Evolutionary conservation across 2,888 invertebrate genomes (phyloP).

Genomic region (Noctua comes): DNA sequence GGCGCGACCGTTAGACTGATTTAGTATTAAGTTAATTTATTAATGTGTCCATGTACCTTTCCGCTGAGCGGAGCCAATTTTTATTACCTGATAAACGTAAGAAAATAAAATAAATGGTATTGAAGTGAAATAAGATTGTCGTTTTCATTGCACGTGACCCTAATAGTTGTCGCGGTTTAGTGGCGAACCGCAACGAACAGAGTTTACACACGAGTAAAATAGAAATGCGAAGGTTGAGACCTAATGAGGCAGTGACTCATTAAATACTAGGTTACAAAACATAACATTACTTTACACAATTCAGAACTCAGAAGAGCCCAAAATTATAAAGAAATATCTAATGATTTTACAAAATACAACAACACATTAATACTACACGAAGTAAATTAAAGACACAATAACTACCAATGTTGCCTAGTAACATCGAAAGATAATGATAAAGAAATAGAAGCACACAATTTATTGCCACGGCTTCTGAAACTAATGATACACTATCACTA

Average conservation of each 20-base stretch:
- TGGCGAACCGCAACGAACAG: conserved; percentile 52
- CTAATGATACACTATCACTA: not conserved
- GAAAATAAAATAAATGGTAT: conserved; percentile 83
- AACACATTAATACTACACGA: conserved; percentile 2
- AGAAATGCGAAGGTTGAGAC: conserved; percentile 62
- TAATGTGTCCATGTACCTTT: conserved; percentile 88
- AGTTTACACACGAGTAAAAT: conserved; percentile 58
- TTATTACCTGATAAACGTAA: conserved; percentile 87
- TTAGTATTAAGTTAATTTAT: conserved; percentile 89
- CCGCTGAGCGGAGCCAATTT: conserved; percentile 88
- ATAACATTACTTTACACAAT: conserved; percentile 27
- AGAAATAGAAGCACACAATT: not conserved
- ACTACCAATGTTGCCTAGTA: conserved; percentile 4
- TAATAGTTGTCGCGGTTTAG: conserved; percentile 56
- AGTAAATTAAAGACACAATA: conserved; percentile 19
- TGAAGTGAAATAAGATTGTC: conserved; percentile 79
- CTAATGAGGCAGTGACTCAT: conserved; percentile 39
- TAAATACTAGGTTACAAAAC: conserved; percentile 38
- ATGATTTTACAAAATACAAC: not conserved
- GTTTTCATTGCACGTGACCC: conserved; percentile 76
- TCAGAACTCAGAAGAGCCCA: not conserved
- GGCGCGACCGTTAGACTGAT: conserved; percentile 90
- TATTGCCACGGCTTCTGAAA: not conserved
- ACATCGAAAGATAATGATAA: conserved; percentile 27
- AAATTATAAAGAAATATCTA: not conserved